Evolutionary conservation across 2,113 vertebrate species (phyloP), one percentile per base, ranked within the genome.

Genomic region (Alethe castanea): DNA sequence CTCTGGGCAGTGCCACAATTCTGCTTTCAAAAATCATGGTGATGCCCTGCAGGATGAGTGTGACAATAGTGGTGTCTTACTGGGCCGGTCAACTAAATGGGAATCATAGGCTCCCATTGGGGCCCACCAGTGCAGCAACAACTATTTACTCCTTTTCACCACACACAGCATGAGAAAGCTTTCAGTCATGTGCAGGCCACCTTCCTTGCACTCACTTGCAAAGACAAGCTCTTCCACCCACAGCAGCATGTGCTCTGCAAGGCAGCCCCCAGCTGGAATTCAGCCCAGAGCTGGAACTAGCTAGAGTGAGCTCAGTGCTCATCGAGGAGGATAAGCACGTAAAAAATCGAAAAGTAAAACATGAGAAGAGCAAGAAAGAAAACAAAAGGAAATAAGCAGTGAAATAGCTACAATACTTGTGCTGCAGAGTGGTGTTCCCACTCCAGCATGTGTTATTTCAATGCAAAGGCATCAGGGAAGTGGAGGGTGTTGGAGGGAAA

Each of bases 11-110:
- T 0, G 6, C 44, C 26, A 70, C 59, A 88, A 72, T 81, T 57
- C 5, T 47, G 33, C 3, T 3, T 35, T 64, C 42, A 92, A n/a
- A 66, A 29, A 28, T 67, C 33, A 48, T 0, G 2, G 33, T 19
- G 13, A 50, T 14, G 12, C 36, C 33, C 57, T 73, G 62, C 14
- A 82, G 24, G 20, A 14, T 7, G 23, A 44, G 18, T 42, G 15
- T 42, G 3, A 0, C 11, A 72, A 19, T 25, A 56, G 15, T 5
- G 7, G 12, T 45, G 24, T 36, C 25, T 60, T 7, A 0, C 80
- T 44, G 8, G 53, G 8, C 26, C 56, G 53, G 31, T 25, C 31
- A 67, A 10, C 12, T 31, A 45, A 28, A 71, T 44, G 11, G 23
- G 45, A 83, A 62, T 29, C 15, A 11, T 12, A 71, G 76, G 6